Percentiles rank a stretch among this genome's conserved stretches.
Conservation (phyloP, 2,113 vertebrate species). For the Tupaia chinensis region DNA sequence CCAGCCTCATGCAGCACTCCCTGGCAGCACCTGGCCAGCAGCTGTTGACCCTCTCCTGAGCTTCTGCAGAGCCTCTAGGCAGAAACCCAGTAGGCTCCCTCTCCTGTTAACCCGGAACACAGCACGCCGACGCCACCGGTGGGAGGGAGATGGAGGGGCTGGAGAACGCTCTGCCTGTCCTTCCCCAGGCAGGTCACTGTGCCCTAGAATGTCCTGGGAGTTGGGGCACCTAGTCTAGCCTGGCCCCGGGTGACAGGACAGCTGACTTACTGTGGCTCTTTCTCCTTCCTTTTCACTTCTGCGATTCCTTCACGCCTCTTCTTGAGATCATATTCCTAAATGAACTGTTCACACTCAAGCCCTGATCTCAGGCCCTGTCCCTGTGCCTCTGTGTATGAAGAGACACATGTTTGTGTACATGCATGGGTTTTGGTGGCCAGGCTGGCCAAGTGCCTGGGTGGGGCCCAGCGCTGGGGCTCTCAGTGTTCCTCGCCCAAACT, state of each 20-base stretch:
- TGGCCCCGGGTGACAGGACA: fast-evolving
- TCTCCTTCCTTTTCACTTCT: neutral
- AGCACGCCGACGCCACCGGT: fast-evolving
- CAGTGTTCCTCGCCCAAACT: neutral
- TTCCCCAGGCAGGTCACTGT: neutral
- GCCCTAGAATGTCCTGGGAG: neutral
- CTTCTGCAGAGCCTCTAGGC: neutral
- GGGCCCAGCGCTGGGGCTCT: neutral
- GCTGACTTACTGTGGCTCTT: fast-evolving
- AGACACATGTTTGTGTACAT: neutral
- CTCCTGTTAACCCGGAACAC: neutral
- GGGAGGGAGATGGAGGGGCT: neutral
- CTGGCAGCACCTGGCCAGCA: neutral
- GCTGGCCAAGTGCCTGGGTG: neutral
- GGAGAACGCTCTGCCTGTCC: fast-evolving
- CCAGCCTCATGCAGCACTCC: neutral
- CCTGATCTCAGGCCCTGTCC: neutral
- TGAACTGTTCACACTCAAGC: no score
- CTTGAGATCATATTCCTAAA: neutral
- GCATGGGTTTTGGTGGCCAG: neutral
- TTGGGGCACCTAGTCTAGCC: neutral
- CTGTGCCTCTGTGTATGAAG: fast-evolving
- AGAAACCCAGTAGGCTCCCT: neutral
- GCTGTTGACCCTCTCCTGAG: no score
- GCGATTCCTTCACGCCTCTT: neutral